Percentiles rank a stretch among this genome's conserved stretches.
Evolutionary conservation across 2,113 vertebrate genomes (phyloP).

Genomic region (Grus americana): DNA sequence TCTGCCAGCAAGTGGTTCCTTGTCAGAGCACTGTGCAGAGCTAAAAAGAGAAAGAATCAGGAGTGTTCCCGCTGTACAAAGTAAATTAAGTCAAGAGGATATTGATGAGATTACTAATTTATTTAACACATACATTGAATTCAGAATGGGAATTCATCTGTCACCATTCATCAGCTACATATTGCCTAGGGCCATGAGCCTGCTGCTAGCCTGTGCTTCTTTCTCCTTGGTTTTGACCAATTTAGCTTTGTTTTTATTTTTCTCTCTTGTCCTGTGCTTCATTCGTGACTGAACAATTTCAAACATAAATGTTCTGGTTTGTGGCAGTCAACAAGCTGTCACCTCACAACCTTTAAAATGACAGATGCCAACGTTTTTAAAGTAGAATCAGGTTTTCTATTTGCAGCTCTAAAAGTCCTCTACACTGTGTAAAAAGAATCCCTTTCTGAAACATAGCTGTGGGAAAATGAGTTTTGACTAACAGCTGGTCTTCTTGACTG

Average conservation of each 20-base stretch:
- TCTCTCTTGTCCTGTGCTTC: background rate
- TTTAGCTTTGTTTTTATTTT: background rate
- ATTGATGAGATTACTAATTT: slow-evolving; percentile 38
- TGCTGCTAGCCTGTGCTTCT: background rate
- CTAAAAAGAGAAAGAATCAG: background rate
- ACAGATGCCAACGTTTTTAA: background rate
- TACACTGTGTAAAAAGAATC: background rate
- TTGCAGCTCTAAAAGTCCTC: background rate
- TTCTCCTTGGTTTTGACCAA: background rate
- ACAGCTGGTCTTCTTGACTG: background rate
- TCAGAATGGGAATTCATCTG: background rate
- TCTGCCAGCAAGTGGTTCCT: background rate
- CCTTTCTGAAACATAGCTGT: background rate
- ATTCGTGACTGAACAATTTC: background rate
- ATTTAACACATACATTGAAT: slow-evolving; percentile 17
- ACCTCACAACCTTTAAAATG: background rate
- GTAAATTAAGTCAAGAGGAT: slow-evolving; percentile 36
- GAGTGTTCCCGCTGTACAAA: background rate
- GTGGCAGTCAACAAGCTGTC: background rate
- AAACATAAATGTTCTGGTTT: background rate
- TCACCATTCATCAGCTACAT: background rate
- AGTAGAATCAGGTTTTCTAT: background rate
- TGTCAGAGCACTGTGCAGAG: background rate
- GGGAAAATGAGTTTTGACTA: background rate
- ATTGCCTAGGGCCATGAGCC: background rate